phyloP scores from a whole-genome alignment of 2,797 vertebrate genomes.

The Petrocephalus sullivani region DNA sequence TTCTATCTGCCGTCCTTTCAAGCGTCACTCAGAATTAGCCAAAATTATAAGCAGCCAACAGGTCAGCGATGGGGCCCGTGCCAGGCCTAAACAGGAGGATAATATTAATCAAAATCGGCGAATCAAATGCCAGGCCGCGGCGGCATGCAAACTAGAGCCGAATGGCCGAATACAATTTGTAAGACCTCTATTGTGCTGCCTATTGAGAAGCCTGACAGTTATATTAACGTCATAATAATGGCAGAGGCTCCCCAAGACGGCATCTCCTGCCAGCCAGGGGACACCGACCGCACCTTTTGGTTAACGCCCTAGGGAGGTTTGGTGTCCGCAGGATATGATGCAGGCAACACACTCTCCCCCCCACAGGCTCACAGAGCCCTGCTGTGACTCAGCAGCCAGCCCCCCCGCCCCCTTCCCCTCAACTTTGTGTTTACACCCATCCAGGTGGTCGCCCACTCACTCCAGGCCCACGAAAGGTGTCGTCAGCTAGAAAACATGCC shows the following conservation, averaged over 20 bases:
- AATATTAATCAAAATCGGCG: background rate
- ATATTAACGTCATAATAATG: background rate
- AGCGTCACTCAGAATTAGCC: slow-evolving; percentile 14
- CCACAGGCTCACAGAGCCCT: background rate
- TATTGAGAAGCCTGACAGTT: background rate
- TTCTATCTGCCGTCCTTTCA: slow-evolving; percentile 17
- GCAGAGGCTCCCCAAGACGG: background rate
- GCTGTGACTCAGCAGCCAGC: background rate
- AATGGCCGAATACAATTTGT: background rate
- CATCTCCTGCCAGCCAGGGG: background rate
- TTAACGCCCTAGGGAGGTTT: background rate
- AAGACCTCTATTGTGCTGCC: background rate
- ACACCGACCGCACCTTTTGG: background rate
- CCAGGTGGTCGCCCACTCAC: slow-evolving; percentile 1
- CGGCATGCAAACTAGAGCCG: too few species aligned
- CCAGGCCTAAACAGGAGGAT: background rate
- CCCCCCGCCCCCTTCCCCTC: background rate
- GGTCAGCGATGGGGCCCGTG: background rate
- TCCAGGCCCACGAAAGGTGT: background rate
- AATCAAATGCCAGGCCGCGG: background rate
- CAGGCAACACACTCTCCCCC: background rate
- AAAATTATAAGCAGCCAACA: slow-evolving; percentile 2
- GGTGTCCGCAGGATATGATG: background rate
- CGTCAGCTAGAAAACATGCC: background rate
- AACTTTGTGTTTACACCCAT: background rate